Percentiles rank a stretch among this genome's conserved stretches.
These are phyloP conservation scores for Incurvaria masculella DNA, from an alignment of 2,888 invertebrate species.

Conservation along the genomic window DNA sequence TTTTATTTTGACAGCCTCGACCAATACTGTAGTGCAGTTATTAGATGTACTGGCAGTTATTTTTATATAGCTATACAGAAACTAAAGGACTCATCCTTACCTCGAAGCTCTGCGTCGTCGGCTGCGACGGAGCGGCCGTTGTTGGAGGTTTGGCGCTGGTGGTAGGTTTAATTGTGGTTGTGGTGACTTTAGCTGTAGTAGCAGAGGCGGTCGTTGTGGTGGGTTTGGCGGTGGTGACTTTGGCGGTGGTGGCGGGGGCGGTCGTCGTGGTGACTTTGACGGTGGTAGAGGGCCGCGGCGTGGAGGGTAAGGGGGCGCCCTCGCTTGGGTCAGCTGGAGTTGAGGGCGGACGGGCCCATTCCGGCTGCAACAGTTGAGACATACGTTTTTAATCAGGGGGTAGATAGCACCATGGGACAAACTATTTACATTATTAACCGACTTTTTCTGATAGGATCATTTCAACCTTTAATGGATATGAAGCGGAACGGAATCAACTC, in stretches of 20 bases:
- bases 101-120: conserved; percentile 20
- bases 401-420: too few relatives aligned
- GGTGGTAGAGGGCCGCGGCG: conserved; percentile 24
- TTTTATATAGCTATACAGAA: too few relatives aligned
- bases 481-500: too few relatives aligned
- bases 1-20: too few relatives aligned
- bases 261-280: conserved; percentile 17
- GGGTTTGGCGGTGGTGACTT: conserved; percentile 21
- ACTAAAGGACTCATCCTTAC: not conserved
- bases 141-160: conserved; percentile 21
- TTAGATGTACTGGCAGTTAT: too few relatives aligned
- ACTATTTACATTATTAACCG: too few relatives aligned
- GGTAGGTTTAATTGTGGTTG: conserved; percentile 6
- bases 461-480: too few relatives aligned
- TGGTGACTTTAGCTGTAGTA: conserved; percentile 1
- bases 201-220: conserved; percentile 16
- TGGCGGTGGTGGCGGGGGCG: conserved; percentile 20
- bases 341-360: conserved; percentile 78
- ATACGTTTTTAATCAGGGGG: too few relatives aligned
- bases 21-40: too few relatives aligned
- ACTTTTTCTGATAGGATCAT: too few relatives aligned
- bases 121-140: conserved; percentile 17
- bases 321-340: conserved; percentile 59
- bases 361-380: conserved; percentile 69
- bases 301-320: conserved; percentile 31